These are phyloP conservation scores for Encarsia formosa DNA, from an alignment of 2,888 invertebrate species.

Conservation along the genomic window DNA sequence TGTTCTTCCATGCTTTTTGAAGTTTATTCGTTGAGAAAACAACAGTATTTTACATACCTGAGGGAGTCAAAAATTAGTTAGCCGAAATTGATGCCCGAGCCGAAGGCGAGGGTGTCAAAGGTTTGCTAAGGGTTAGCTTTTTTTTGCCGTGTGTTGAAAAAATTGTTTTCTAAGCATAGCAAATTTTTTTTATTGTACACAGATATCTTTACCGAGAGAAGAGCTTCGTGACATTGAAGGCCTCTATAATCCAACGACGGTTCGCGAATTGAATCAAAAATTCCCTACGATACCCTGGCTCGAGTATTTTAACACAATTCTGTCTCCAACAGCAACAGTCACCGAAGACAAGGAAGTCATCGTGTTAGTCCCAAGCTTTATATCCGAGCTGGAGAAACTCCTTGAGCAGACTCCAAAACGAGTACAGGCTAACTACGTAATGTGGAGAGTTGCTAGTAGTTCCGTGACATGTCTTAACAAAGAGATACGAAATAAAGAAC, in stretches of 20 bases:
- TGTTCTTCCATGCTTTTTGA: background rate
- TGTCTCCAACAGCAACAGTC: conserved; percentile 64
- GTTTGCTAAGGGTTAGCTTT: too few relatives aligned
- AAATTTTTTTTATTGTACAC: background rate
- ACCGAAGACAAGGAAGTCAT: conserved; percentile 71
- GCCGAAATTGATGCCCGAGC: too few relatives aligned
- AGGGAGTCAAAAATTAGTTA: too few relatives aligned
- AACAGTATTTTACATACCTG: too few relatives aligned
- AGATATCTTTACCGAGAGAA: conserved; percentile 64
- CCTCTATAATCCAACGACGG: conserved; percentile 85
- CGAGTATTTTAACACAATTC: conserved; percentile 76
- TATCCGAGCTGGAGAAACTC: conserved; percentile 66
- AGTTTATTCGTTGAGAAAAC: too few relatives aligned
- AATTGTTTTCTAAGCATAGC: too few relatives aligned
- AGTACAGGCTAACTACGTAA: conserved; percentile 81
- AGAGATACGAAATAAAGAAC: conserved; percentile 70
- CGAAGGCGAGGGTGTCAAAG: too few relatives aligned
- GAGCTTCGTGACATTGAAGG: conserved; percentile 82
- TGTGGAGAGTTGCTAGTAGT: conserved; percentile 85
- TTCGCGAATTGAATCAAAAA: conserved; percentile 69
- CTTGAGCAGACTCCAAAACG: conserved; percentile 60
- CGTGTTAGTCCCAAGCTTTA: conserved; percentile 79
- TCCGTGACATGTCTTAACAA: conserved; percentile 79
- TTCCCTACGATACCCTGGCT: conserved; percentile 78
- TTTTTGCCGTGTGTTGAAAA: too few relatives aligned